A percentile compares a stretch with the other conserved stretches of the same genome.
Conservation (phyloP, 2,888 invertebrate genomes). For the Geophilus truncorum region DNA sequence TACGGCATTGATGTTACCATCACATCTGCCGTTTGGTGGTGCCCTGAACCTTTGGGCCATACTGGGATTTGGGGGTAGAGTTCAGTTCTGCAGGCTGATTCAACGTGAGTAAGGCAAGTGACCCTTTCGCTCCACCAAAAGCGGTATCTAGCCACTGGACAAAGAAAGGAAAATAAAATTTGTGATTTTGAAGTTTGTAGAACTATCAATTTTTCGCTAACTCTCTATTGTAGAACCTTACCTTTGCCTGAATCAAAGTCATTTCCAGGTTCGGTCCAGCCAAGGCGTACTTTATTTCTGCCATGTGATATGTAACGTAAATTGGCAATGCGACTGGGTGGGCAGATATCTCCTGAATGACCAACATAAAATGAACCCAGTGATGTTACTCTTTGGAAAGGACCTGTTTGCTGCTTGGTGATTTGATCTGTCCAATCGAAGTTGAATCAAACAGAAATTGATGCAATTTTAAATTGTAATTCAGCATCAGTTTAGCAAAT, state of each 20-base stretch:
- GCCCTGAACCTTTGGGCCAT: background rate
- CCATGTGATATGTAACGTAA: slow-evolving; percentile 52
- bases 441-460: no score
- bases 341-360: slow-evolving; percentile 43
- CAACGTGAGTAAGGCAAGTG: background rate
- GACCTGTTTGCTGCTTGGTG: slow-evolving; percentile 44
- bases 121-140: slow-evolving; percentile 31
- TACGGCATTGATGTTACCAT: background rate
- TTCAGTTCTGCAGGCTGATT: background rate
- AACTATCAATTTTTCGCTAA: no score
- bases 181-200: background rate
- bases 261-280: slow-evolving; percentile 58
- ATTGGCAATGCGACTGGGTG: slow-evolving; percentile 56
- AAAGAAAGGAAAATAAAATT: background rate
- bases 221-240: no score
- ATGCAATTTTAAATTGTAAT: background rate
- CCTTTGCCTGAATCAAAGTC: slow-evolving; percentile 47
- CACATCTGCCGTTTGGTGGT: background rate
- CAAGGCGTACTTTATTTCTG: slow-evolving; percentile 51
- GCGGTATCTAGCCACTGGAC: background rate
- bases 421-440: background rate
- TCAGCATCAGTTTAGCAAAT: background rate
- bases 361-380: slow-evolving; percentile 51
- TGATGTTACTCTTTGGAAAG: slow-evolving; percentile 55
- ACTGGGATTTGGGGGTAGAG: background rate